Evolutionary conservation across 2,888 invertebrate genomes (phyloP).

Genomic region (Polydrusus tereticollis): DNA sequence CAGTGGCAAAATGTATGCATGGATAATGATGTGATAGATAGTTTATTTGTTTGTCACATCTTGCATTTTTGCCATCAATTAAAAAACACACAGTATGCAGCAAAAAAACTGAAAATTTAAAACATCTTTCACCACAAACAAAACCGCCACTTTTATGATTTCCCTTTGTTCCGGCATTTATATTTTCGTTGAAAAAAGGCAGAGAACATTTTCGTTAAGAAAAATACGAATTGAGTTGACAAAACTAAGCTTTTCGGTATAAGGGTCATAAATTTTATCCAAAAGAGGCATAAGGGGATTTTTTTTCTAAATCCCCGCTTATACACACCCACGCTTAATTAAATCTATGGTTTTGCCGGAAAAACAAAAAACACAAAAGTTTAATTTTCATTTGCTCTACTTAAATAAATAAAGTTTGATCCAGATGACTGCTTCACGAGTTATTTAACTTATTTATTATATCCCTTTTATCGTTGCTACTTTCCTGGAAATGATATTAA

Average conservation of each 20-base stretch:
- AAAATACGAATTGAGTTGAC: constrained; percentile 5
- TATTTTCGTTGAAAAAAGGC: background rate
- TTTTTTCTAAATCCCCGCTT: constrained; percentile 8
- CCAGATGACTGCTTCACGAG: constrained; percentile 41
- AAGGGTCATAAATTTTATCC: constrained; percentile 13
- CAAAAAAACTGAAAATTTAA: no score
- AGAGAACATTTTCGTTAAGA: background rate
- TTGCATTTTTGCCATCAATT: no score
- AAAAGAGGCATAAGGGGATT: constrained; percentile 11
- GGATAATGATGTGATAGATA: no score
- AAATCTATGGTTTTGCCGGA: constrained; percentile 24
- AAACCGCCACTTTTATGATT: background rate
- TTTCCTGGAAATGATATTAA: constrained; percentile 36
- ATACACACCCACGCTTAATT: constrained; percentile 22
- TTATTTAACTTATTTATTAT: constrained; percentile 43
- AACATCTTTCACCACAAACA: no score
- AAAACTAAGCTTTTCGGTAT: constrained; percentile 10
- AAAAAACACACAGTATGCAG: no score
- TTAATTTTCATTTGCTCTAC: constrained; percentile 35
- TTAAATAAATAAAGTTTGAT: constrained; percentile 39
- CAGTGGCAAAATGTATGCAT: no score
- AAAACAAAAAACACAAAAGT: constrained; percentile 29
- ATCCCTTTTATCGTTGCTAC: constrained; percentile 39
- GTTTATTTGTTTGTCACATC: no score
- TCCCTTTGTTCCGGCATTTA: background rate